Base-by-base conservation (phyloP, 2,113 vertebrate genomes). In the Trinectes maculatus region DNA sequence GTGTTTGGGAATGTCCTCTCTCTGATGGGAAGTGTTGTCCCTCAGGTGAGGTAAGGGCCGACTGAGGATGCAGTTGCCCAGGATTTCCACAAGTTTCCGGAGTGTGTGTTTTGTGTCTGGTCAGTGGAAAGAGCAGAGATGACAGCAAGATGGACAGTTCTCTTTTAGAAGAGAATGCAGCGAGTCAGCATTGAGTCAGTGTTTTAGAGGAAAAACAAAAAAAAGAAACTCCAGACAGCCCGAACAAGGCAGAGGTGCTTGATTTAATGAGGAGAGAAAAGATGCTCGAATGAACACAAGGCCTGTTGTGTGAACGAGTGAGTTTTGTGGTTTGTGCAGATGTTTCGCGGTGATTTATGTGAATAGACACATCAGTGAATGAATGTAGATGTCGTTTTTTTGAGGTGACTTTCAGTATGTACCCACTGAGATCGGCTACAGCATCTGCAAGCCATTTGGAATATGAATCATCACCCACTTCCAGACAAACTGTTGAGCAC, bases 401-500 rank as follows among this genome's bases (percentile, higher is more conserved):
- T 55, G 77, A 51, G n/a, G 70, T 67, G 73, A 83, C 82, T 69
- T 55, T 18, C 73, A 53, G 51, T 47, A 16, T 64, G 57, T 74
- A 61, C 76, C 75, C 29, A 24, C 18, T 18, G 28, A 79, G 64
- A 66, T 66, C 44, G 71, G 68, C 70, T 62, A 1, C 51, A 61
- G 69, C 85, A 82, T 85, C 77, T 87, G 87, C 53, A 80, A 86
- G 34, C 65, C 64, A 86, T 89, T 85, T 80, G 61, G 57, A 82
- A 80, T 53, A 75, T 85, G 82, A 87, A 76, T 84, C 87, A 84
- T 85, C 84, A 66, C 52, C 69, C 64, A 73, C 66, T 80, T 85
- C 57, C 77, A 72, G 69, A 75, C 57, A 76, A 84, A 78, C 72
- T 72, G 56, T 86, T 65, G 60, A 83, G 65, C 75, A 77, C 80